These are phyloP conservation scores for Lucilia cuprina DNA, from an alignment of 1,140 invertebrate species.

Conservation along the genomic window DNA sequence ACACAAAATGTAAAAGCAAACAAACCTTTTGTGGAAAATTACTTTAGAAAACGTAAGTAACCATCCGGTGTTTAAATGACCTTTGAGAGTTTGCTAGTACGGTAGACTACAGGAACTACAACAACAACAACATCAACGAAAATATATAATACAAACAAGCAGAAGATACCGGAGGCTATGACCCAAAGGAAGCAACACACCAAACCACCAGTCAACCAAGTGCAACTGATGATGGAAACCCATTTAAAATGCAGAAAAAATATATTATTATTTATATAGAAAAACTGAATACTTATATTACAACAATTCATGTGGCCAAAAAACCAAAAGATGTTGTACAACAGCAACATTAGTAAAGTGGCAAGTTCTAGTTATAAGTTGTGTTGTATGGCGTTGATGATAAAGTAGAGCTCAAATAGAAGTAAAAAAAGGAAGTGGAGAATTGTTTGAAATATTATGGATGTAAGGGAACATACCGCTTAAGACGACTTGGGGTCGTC, in stretches of 20 bases:
- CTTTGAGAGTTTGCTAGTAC: slow-evolving; percentile 36
- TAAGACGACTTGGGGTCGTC: slow-evolving; percentile 57
- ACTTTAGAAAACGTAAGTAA: slow-evolving; percentile 2
- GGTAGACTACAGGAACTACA: slow-evolving; percentile 18
- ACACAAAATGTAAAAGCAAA: background rate
- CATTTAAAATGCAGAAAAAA: background rate
- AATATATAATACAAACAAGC: background rate
- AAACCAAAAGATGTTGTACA: background rate
- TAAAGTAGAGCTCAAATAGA: background rate
- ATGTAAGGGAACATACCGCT: background rate
- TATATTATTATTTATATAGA: background rate
- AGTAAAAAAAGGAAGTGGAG: background rate
- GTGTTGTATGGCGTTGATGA: background rate
- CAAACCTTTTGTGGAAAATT: background rate
- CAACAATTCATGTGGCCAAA: background rate
- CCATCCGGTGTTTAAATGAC: slow-evolving; percentile 39
- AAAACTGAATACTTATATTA: background rate
- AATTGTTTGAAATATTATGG: background rate
- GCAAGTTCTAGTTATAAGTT: background rate
- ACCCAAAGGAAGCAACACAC: background rate
- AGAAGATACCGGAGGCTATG: background rate
- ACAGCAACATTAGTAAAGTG: background rate
- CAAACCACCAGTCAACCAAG: background rate
- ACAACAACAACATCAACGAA: slow-evolving; percentile 36
- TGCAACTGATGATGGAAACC: slow-evolving; percentile 32